Evolutionary conservation across 2,113 vertebrate species (phyloP).

Genomic region (Lophura nycthemera): DNA sequence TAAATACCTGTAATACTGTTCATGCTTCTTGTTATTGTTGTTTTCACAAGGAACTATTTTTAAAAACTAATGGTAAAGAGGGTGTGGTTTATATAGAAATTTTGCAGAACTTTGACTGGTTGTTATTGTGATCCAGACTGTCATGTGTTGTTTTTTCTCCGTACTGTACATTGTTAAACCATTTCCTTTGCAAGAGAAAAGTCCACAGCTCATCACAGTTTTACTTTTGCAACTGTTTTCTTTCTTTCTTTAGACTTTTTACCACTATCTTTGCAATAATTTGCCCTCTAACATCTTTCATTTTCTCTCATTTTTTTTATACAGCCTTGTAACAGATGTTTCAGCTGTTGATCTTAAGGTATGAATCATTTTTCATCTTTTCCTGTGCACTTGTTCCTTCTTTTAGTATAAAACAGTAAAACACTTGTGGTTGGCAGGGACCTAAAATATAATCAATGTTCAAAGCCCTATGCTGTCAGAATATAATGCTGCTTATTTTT

Average conservation of each 20-base stretch:
- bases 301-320: constrained; percentile 74
- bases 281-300: constrained; percentile 74
- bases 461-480: neutral
- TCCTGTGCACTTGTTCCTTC: constrained; percentile 35
- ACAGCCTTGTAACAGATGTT: constrained; percentile 74
- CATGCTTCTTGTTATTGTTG: neutral
- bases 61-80: neutral
- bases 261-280: constrained; percentile 59
- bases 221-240: constrained; percentile 30
- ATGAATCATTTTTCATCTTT: constrained; percentile 71
- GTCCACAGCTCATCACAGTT: constrained; percentile 53
- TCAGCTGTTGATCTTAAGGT: constrained; percentile 75
- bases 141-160: neutral
- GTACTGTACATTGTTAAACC: constrained; percentile 26
- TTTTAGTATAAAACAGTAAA: neutral
- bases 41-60: neutral
- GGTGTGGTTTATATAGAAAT: neutral
- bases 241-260: constrained; percentile 66
- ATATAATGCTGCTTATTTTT: neutral
- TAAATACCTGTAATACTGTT: neutral
- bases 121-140: neutral
- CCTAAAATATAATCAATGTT: neutral
- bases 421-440: neutral
- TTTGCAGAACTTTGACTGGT: neutral
- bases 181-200: constrained; percentile 39